Percentiles rank a stretch among this genome's conserved stretches.
These are phyloP conservation scores for Periophthalmodon schlosseri DNA, from an alignment of 2,113 vertebrate genomes.

Conservation along the genomic window DNA sequence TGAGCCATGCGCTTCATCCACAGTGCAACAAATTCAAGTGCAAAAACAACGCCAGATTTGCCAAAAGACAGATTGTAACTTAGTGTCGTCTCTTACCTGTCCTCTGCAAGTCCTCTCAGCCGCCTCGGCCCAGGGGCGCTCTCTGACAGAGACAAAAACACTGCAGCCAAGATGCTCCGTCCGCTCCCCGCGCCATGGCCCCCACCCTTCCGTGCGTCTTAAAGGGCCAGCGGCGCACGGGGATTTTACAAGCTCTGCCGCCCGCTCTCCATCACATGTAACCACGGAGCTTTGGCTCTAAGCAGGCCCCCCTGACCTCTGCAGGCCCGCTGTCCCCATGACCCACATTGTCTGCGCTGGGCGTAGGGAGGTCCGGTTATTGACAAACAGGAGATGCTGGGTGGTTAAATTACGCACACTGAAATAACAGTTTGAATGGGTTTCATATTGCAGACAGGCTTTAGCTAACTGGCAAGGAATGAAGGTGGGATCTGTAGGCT, in stretches of 20 bases:
- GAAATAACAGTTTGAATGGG: background rate
- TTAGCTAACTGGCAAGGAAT: background rate
- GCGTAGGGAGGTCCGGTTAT: background rate
- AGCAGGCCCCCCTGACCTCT: background rate
- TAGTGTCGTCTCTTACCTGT: slow-evolving; percentile 63
- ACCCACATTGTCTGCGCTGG: background rate
- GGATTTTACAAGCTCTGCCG: background rate
- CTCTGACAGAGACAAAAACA: slow-evolving; percentile 82
- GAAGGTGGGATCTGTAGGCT: background rate
- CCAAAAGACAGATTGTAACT: slow-evolving; percentile 1
- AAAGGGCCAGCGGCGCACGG: slow-evolving; percentile 67
- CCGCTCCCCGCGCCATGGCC: slow-evolving; percentile 11
- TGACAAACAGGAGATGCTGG: background rate
- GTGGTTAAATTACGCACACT: background rate
- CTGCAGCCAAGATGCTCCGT: slow-evolving; percentile 70
- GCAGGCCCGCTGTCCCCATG: slow-evolving; percentile 8
- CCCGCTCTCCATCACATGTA: background rate
- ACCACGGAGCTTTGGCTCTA: background rate
- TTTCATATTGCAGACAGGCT: background rate
- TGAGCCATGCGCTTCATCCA: slow-evolving; percentile 12
- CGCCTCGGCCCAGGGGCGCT: slow-evolving; percentile 71
- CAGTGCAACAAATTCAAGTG: background rate
- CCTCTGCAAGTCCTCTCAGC: slow-evolving; percentile 58
- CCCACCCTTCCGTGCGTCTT: slow-evolving; percentile 50
- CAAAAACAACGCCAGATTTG: background rate